Conservation (phyloP, 2,888 invertebrate genomes). For the Drosophila multiciliata region DNA sequence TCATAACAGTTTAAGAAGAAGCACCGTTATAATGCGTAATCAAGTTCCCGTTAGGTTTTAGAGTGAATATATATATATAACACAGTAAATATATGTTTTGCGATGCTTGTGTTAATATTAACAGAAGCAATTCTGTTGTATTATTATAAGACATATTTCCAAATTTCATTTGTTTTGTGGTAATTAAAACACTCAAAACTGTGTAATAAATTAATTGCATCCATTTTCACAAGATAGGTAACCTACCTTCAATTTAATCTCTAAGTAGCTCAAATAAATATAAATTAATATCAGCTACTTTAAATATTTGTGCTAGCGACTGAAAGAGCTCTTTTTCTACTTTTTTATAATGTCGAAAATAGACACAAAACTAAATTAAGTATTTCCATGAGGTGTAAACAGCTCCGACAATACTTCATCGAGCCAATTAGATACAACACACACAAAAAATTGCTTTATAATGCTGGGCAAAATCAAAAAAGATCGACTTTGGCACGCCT, state of each 20-base stretch:
- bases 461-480: neutral
- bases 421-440: conserved; percentile 4
- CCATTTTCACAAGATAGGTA: conserved; percentile 21
- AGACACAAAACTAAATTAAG: conserved; percentile 53
- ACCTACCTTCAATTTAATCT: conserved; percentile 53
- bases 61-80: too few species aligned
- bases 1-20: too few species aligned
- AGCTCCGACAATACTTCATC: conserved; percentile 1
- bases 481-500: too few species aligned
- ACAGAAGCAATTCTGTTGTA: too few species aligned
- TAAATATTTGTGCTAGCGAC: conserved; percentile 29
- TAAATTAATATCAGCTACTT: conserved; percentile 48
- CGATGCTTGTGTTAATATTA: too few species aligned
- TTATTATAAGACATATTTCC: too few species aligned
- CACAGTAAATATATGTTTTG: too few species aligned
- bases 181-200: conserved; percentile 37
- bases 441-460: conserved; percentile 29
- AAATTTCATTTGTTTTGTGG: neutral
- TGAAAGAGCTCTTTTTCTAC: conserved; percentile 17
- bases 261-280: conserved; percentile 48
- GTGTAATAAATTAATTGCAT: conserved; percentile 51
- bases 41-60: too few species aligned
- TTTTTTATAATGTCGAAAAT: conserved; percentile 38
- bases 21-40: too few species aligned
- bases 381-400: conserved; percentile 27